These are phyloP conservation scores for Rhombomys opimus DNA, from an alignment of 2,113 vertebrate species.

Conservation along the genomic window DNA sequence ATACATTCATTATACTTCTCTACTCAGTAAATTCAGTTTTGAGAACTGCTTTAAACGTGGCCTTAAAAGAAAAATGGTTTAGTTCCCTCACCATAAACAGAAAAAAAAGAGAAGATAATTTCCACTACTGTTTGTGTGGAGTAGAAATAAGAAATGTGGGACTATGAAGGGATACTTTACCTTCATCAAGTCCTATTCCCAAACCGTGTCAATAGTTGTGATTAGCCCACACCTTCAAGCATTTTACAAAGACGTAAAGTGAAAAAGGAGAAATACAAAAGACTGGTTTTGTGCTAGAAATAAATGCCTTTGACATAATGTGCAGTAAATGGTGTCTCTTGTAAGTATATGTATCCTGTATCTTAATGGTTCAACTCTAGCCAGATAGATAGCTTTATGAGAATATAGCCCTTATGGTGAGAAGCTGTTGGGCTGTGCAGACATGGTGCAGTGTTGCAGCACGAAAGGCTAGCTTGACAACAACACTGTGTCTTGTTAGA, in stretches of 20 bases:
- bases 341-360: neutral
- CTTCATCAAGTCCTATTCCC: neutral
- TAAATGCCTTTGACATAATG: neutral
- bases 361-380: conserved; percentile 15
- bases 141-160: neutral
- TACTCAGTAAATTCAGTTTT: neutral
- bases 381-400: neutral
- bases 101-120: neutral
- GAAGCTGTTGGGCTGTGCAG: neutral
- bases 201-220: neutral
- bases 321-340: conserved; percentile 12
- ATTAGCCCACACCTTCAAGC: neutral
- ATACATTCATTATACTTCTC: neutral
- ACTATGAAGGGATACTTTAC: neutral
- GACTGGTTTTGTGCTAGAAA: conserved; percentile 47
- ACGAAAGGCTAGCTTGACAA: neutral
- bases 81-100: neutral
- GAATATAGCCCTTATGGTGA: neutral
- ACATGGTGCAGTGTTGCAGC: neutral
- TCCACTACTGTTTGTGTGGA: neutral
- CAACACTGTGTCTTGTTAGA: neutral
- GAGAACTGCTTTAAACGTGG: neutral
- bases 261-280: conserved; percentile 30
- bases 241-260: conserved; percentile 54
- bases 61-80: conserved; percentile 11